Evolutionary conservation across 2,797 vertebrate species (phyloP).

Genomic region (Cheirogaleus major): DNA sequence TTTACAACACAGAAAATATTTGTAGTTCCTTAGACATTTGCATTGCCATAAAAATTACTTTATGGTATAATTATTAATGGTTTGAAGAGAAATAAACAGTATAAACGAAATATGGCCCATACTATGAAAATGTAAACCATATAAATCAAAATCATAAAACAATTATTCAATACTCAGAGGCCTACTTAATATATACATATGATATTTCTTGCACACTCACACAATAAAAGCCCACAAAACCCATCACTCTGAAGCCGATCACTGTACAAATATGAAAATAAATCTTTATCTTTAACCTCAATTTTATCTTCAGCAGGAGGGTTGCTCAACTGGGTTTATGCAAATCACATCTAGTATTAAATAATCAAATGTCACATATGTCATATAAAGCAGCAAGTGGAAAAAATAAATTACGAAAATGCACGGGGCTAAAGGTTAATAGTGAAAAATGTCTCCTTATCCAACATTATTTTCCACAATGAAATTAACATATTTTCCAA

Average conservation of each 20-base stretch:
- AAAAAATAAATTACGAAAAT: slow-evolving; percentile 69
- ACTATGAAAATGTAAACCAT: slow-evolving; percentile 72
- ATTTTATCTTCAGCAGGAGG: slow-evolving; percentile 61
- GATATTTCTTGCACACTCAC: slow-evolving; percentile 64
- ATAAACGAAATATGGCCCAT: slow-evolving; percentile 54
- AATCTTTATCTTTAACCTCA: slow-evolving; percentile 66
- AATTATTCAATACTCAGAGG: slow-evolving; percentile 68
- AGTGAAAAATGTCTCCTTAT: slow-evolving; percentile 54
- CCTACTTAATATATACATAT: slow-evolving; percentile 61
- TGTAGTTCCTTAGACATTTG: slow-evolving; percentile 63
- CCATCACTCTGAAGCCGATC: slow-evolving; percentile 49
- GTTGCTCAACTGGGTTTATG: slow-evolving; percentile 48
- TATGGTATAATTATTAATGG: slow-evolving; percentile 67
- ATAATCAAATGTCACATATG: slow-evolving; percentile 59
- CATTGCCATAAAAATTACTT: slow-evolving; percentile 73
- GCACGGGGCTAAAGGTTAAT: slow-evolving; percentile 43
- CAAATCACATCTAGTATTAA: slow-evolving; percentile 66
- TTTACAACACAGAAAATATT: slow-evolving; percentile 65
- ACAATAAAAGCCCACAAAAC: slow-evolving; percentile 49
- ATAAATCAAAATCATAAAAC: slow-evolving; percentile 69
- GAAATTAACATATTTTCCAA: slow-evolving; percentile 62
- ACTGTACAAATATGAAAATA: slow-evolving; percentile 69
- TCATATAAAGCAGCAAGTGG: slow-evolving; percentile 45
- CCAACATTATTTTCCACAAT: slow-evolving; percentile 50
- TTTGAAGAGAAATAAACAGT: slow-evolving; percentile 74